Evolutionary conservation across 1,140 invertebrate genomes (phyloP).

Genomic region (Drosophila bocki): DNA sequence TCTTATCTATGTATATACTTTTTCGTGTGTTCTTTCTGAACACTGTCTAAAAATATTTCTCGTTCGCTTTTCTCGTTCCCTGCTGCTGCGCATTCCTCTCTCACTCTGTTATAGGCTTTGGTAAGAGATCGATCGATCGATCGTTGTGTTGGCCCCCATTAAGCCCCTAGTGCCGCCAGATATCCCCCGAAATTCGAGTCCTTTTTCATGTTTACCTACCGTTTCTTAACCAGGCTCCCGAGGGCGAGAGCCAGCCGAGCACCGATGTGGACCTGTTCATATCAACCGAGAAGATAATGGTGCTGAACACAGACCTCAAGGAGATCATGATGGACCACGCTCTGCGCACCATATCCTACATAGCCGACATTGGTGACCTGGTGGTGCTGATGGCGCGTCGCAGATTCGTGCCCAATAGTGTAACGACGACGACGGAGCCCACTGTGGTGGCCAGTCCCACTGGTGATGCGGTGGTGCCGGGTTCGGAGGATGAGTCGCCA

Average conservation of each 20-base stretch:
- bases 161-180: background rate
- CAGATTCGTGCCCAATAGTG: constrained; percentile 91
- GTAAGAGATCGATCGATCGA: constrained; percentile 15
- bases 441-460: background rate
- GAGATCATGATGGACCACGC: constrained; percentile 99
- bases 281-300: constrained; percentile 99
- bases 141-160: constrained; percentile 6
- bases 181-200: background rate
- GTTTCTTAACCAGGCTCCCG: constrained; percentile 92
- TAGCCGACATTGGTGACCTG: constrained; percentile 99
- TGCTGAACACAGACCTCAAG: constrained; percentile 99
- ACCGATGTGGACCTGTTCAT: constrained; percentile 99
- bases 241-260: constrained; percentile 99
- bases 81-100: constrained; percentile 56
- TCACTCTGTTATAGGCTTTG: constrained; percentile 16
- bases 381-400: constrained; percentile 99
- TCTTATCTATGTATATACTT: no score
- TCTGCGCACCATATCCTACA: constrained; percentile 98
- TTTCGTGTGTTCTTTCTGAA: no score
- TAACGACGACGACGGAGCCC: constrained; percentile 3
- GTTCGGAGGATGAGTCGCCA: background rate
- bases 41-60: constrained; percentile 28
- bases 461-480: background rate
- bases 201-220: background rate
- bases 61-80: constrained; percentile 44